phyloP scores from a whole-genome alignment of 2,888 invertebrate species.

The Synergus laeviventris region DNA sequence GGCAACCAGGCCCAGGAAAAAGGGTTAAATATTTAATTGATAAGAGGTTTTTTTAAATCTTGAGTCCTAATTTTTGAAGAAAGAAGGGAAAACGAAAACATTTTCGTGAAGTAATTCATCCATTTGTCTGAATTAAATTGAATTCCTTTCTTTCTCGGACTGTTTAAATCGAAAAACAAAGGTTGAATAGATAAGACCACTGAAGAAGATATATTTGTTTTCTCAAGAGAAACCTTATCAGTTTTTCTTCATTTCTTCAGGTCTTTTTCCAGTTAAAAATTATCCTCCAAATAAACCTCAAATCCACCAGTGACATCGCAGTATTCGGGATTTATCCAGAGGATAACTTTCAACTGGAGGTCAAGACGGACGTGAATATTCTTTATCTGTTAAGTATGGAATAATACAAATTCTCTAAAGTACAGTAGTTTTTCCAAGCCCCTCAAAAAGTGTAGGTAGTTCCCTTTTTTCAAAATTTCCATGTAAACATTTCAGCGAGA shows the following conservation, averaged over 20 bases:
- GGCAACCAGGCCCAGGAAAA: slow-evolving; percentile 17
- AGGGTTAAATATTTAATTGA: neutral
- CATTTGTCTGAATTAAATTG: neutral
- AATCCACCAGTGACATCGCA: slow-evolving; percentile 35
- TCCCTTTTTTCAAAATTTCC: neutral
- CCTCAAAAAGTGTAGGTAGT: neutral
- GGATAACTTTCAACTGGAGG: slow-evolving; percentile 41
- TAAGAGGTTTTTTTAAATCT: neutral
- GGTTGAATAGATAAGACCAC: neutral
- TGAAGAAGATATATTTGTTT: slow-evolving; percentile 2
- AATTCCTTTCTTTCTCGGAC: neutral
- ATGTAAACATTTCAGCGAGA: neutral
- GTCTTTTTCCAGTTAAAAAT: slow-evolving; percentile 41
- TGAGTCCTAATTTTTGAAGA: neutral
- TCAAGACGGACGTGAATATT: slow-evolving; percentile 36
- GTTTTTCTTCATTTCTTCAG: slow-evolving; percentile 36
- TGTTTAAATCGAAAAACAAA: neutral
- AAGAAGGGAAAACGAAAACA: neutral
- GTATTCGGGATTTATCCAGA: slow-evolving; percentile 40
- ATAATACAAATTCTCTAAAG: neutral
- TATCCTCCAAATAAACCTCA: slow-evolving; percentile 39
- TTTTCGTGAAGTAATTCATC: neutral
- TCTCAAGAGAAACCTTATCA: slow-evolving; percentile 22
- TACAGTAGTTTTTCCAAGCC: slow-evolving; percentile 29
- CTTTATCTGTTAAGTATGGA: slow-evolving; percentile 37